Conservation (phyloP, 2,797 vertebrate genomes). For the Channallabes apus region DNA sequence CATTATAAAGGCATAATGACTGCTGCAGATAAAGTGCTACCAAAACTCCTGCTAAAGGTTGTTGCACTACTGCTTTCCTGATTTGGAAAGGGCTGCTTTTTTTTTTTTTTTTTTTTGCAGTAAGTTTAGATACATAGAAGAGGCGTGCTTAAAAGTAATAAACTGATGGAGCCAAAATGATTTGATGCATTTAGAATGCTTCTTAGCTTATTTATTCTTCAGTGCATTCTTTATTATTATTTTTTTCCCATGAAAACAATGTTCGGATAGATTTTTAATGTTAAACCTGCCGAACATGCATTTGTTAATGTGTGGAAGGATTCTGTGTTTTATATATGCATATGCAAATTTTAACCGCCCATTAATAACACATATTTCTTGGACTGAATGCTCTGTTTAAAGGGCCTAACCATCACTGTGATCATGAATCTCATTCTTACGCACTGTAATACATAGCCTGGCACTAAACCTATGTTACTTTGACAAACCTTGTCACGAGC, state of each 20-base stretch:
- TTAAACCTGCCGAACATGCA: conserved; percentile 72
- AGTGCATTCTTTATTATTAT: conserved; percentile 42
- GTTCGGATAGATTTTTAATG: conserved; percentile 83
- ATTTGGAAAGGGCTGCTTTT: conserved; percentile 80
- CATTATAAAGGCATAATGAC: conserved; percentile 29
- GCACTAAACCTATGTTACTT: conserved; percentile 45
- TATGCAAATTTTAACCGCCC: conserved; percentile 66
- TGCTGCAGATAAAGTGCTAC: conserved; percentile 50
- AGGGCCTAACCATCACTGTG: conserved; percentile 89
- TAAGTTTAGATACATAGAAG: conserved; percentile 47
- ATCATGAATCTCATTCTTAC: conserved; percentile 71
- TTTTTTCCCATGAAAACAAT: conserved; percentile 70
- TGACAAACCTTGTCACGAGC: conserved; percentile 31
- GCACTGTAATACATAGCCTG: conserved; percentile 32
- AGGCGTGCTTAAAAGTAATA: conserved; percentile 55
- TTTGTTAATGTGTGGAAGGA: conserved; percentile 75
- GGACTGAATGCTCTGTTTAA: conserved; percentile 71
- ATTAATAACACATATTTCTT: conserved; percentile 41
- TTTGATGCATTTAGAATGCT: conserved; percentile 57
- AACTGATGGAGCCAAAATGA: conserved; percentile 57
- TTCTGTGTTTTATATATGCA: conserved; percentile 64
- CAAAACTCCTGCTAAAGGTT: conserved; percentile 76
- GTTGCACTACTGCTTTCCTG: conserved; percentile 96
- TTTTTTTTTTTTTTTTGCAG: too few relatives aligned
- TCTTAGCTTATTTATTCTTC: conserved; percentile 55